Evolutionary conservation across 64 coral and sea anemone species (phyloP).

Genomic region (Porites lutea): DNA sequence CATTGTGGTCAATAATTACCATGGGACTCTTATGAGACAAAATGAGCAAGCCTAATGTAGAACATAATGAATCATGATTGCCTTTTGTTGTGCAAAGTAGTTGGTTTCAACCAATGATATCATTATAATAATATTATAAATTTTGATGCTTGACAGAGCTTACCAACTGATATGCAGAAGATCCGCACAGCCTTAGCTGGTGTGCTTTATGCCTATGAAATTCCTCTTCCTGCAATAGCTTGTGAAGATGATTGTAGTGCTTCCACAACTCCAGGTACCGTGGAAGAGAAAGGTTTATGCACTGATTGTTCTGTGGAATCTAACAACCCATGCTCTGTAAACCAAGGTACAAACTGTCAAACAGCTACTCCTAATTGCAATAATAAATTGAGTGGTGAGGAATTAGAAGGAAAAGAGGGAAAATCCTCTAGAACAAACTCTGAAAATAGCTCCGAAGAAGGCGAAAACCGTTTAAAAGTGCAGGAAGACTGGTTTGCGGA

Average conservation of each 20-base stretch:
- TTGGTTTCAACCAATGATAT: not conserved
- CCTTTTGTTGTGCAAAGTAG: too few relatives aligned
- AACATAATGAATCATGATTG: too few relatives aligned
- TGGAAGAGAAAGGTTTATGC: constrained; percentile 47
- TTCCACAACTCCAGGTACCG: constrained; percentile 13
- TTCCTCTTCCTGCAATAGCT: constrained; percentile 63
- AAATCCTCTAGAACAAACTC: constrained; percentile 36
- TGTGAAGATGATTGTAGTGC: constrained; percentile 34
- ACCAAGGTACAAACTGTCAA: constrained; percentile 12
- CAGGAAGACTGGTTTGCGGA: constrained; percentile 95
- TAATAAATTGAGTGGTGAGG: not conserved
- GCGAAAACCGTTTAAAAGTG: constrained; percentile 58
- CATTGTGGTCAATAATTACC: too few relatives aligned
- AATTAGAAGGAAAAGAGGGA: not conserved
- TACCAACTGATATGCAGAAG: constrained; percentile 93
- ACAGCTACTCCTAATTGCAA: not conserved
- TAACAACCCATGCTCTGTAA: not conserved
- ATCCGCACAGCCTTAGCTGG: constrained; percentile 92
- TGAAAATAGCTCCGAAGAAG: constrained; percentile 29
- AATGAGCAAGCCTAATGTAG: too few relatives aligned
- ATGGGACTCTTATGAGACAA: too few relatives aligned
- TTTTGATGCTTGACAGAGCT: constrained; percentile 62
- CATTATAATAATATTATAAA: not conserved
- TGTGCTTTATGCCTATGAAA: constrained; percentile 94
- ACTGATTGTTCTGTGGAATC: constrained; percentile 29